Percentiles rank a stretch among this genome's conserved stretches.
These are phyloP conservation scores for Oscheius sp. DNA, from an alignment of 2,888 invertebrate species.

Conservation along the genomic window DNA sequence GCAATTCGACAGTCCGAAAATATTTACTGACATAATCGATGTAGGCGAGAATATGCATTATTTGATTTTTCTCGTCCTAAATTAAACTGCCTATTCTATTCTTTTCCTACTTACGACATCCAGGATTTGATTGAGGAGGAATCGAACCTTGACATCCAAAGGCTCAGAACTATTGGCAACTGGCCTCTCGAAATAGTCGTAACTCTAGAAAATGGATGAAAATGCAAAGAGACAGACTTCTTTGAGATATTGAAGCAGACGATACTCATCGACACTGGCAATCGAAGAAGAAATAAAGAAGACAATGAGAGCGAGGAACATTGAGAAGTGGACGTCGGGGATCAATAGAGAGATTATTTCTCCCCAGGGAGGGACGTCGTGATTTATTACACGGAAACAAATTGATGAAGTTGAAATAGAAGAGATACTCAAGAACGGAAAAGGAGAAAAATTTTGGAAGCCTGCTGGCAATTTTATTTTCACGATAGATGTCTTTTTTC, in stretches of 20 bases:
- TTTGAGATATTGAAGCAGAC: slow-evolving; percentile 57
- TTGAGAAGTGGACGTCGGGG: slow-evolving; percentile 19
- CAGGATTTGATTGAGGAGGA: slow-evolving; percentile 58
- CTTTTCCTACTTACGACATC: slow-evolving; percentile 45
- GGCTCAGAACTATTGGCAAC: slow-evolving; percentile 55
- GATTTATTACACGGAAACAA: slow-evolving; percentile 20
- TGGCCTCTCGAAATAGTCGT: slow-evolving; percentile 60
- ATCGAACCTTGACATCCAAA: slow-evolving; percentile 59
- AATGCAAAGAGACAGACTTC: slow-evolving; percentile 40
- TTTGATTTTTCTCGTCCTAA: slow-evolving; percentile 61
- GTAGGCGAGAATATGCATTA: slow-evolving; percentile 60
- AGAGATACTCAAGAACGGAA: too few relatives aligned
- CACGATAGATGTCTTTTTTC: too few relatives aligned
- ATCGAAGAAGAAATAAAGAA: slow-evolving; percentile 1
- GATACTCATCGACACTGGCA: slow-evolving; percentile 57
- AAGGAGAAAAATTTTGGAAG: too few relatives aligned
- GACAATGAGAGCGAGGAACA: slow-evolving; percentile 10
- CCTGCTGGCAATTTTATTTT: too few relatives aligned
- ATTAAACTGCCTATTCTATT: neutral
- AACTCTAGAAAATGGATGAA: slow-evolving; percentile 45
- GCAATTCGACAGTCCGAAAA: too few relatives aligned
- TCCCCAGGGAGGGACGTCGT: slow-evolving; percentile 20
- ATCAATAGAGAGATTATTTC: slow-evolving; percentile 34
- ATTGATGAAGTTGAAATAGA: too few relatives aligned
- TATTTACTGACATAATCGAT: slow-evolving; percentile 55